phyloP scores from a whole-genome alignment of 2,888 invertebrate genomes.

The Bibio marci region DNA sequence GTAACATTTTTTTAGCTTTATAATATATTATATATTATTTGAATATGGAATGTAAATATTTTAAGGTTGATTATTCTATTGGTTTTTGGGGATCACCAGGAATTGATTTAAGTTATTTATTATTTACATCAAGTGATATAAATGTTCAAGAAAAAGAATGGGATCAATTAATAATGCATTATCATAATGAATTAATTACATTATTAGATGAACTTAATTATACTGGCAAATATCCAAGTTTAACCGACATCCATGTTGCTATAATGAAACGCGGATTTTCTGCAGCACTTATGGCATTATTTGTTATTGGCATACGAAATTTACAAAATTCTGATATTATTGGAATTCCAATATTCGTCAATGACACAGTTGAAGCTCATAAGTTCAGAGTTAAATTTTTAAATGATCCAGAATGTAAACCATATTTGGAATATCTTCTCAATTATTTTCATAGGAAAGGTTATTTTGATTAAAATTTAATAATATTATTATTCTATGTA shows the following conservation, averaged over 20 bases:
- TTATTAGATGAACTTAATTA: slow-evolving; percentile 1
- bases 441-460: slow-evolving; percentile 6
- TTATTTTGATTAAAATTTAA: slow-evolving; percentile 3
- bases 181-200: slow-evolving; percentile 1
- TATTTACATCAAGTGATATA: slow-evolving; percentile 3
- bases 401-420: neutral
- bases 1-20: too few species aligned
- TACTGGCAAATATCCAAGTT: neutral
- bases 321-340: neutral
- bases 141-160: slow-evolving; percentile 3
- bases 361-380: neutral
- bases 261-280: slow-evolving; percentile 4
- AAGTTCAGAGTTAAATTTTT: neutral
- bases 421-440: neutral
- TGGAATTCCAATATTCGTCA: neutral
- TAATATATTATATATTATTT: too few species aligned
- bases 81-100: slow-evolving; percentile 4
- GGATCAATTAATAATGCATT: slow-evolving; percentile 2
- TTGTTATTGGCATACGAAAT: neutral
- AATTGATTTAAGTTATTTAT: slow-evolving; percentile 4
- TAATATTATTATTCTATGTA: too few species aligned
- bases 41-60: too few species aligned
- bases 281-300: neutral
- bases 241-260: slow-evolving; percentile 2
- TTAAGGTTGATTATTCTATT: slow-evolving; percentile 4